Evolutionary conservation across 2,797 vertebrate species (phyloP).

Genomic region (Hippopotamyrus pictus): DNA sequence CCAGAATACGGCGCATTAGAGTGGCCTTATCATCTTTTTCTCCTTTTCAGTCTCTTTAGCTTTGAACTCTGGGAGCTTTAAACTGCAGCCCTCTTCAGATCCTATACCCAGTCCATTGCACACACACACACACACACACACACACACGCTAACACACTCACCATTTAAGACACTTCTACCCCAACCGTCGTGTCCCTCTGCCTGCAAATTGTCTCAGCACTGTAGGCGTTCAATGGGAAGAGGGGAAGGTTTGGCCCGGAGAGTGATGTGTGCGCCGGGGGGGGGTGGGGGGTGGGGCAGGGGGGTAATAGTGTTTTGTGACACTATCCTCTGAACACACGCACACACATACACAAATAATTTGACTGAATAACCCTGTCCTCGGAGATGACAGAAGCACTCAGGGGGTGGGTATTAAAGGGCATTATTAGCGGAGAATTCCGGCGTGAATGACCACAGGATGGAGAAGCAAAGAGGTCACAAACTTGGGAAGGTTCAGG

Average conservation of each 20-base stretch:
- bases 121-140: constrained; percentile 32
- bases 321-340: constrained; percentile 6
- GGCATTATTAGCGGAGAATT: neutral
- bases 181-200: constrained; percentile 10
- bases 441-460: neutral
- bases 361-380: neutral
- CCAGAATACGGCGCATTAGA: constrained; percentile 54
- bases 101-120: constrained; percentile 4
- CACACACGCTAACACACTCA: constrained; percentile 15
- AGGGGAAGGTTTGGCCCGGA: neutral
- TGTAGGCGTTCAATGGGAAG: constrained; percentile 1
- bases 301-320: neutral
- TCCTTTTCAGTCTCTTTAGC: constrained; percentile 59
- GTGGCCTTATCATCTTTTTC: constrained; percentile 65
- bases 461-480: neutral
- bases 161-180: constrained; percentile 19
- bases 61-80: constrained; percentile 62
- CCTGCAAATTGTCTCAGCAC: neutral
- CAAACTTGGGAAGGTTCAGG: neutral
- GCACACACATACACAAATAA: constrained; percentile 12
- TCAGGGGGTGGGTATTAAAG: constrained; percentile 6
- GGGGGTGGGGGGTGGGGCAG: no score
- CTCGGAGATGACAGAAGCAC: constrained; percentile 1
- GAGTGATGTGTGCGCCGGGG: neutral
- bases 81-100: constrained; percentile 47